Conservation (phyloP, 2,888 invertebrate species). For the Eupithecia vulgata region DNA sequence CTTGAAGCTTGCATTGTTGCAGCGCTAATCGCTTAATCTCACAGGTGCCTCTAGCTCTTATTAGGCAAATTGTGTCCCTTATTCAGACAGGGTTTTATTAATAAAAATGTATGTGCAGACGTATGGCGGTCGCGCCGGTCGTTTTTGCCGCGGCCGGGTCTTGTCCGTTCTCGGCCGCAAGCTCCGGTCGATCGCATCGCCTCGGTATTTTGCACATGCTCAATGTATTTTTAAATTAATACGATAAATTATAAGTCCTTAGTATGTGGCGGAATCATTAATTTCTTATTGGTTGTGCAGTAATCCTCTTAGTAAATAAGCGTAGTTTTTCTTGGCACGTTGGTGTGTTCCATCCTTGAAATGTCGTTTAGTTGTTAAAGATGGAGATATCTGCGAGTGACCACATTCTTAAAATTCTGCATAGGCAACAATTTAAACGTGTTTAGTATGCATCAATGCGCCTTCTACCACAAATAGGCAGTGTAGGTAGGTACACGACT, state of each 20-base stretch:
- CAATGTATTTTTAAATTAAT: conserved; percentile 48
- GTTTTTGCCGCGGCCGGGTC: conserved; percentile 27
- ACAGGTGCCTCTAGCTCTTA: conserved; percentile 55
- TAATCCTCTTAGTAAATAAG: conserved; percentile 15
- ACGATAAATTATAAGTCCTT: conserved; percentile 47
- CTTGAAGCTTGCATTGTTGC: conserved; percentile 40
- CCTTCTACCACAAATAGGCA: conserved; percentile 7
- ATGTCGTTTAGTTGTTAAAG: conserved; percentile 36
- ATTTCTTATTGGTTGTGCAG: conserved; percentile 40
- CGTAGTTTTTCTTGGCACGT: conserved; percentile 24
- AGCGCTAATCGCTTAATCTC: conserved; percentile 66
- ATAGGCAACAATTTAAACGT: conserved; percentile 32
- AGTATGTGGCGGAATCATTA: conserved; percentile 33
- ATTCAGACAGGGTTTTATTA: conserved; percentile 46
- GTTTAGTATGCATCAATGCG: conserved; percentile 19
- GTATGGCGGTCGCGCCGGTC: conserved; percentile 15
- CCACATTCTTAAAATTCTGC: conserved; percentile 38
- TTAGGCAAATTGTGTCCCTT: conserved; percentile 56
- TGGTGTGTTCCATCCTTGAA: conserved; percentile 28
- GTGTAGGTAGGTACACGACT: not conserved
- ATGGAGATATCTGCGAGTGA: conserved; percentile 36
- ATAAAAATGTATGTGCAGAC: conserved; percentile 29
- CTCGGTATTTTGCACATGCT: conserved; percentile 56
- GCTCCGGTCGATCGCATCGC: conserved; percentile 40
- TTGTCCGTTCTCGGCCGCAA: conserved; percentile 24